Conservation (phyloP, 1,140 invertebrate genomes). For the Argopecten irradians region DNA sequence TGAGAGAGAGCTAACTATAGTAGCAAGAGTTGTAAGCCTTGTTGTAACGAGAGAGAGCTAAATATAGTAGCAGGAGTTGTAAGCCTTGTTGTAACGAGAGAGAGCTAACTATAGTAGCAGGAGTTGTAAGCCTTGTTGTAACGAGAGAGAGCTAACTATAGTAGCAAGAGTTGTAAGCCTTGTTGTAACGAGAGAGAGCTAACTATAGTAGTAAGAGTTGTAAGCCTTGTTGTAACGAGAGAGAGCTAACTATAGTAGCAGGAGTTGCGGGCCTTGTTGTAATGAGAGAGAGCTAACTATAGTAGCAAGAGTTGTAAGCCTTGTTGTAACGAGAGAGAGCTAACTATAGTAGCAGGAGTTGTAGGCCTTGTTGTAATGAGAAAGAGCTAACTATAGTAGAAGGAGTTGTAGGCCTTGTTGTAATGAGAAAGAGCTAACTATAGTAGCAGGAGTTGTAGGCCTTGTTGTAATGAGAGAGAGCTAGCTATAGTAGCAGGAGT, state of each 20-base stretch:
- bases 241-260: background rate
- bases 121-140: background rate
- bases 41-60: background rate
- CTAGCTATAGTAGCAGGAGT: background rate
- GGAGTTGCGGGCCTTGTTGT: background rate
- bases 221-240: background rate
- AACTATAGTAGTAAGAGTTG: too few relatives aligned
- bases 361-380: background rate
- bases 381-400: background rate
- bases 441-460: background rate
- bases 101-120: too few relatives aligned
- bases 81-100: too few relatives aligned
- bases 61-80: too few relatives aligned
- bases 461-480: too few relatives aligned
- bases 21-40: too few relatives aligned
- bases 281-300: too few relatives aligned
- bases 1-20: too few relatives aligned
- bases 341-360: background rate
- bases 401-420: background rate
- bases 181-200: background rate
- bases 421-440: background rate
- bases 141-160: too few relatives aligned
- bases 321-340: background rate
- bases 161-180: too few relatives aligned
- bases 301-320: too few relatives aligned